Percentiles rank a stretch among this genome's conserved stretches.
Conservation (phyloP, 1,140 invertebrate genomes). For the Caerostris darwini region DNA sequence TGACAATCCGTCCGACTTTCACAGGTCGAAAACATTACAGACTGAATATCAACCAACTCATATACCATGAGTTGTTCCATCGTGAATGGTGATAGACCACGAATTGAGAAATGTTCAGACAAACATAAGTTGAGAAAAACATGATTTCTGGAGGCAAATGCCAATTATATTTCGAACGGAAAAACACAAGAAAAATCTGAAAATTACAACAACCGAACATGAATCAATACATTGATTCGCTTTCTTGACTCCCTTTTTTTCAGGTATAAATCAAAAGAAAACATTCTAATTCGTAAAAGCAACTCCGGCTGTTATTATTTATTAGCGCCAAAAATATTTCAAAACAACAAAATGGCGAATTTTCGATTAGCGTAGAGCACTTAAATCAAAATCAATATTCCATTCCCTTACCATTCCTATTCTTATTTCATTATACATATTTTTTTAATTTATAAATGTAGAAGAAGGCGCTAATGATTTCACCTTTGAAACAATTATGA, state of each 20-base stretch:
- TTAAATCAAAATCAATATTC: constrained; percentile 30
- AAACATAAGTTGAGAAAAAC: no score
- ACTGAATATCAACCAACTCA: no score
- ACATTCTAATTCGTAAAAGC: not conserved
- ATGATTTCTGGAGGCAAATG: no score
- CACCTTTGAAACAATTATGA: constrained; percentile 29
- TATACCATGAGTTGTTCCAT: no score
- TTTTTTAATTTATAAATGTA: not conserved
- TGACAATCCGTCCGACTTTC: no score
- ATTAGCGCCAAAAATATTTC: constrained; percentile 10
- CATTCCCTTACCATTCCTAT: not conserved
- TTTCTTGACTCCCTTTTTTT: not conserved
- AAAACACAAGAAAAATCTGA: no score
- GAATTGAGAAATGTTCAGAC: no score
- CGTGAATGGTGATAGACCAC: no score
- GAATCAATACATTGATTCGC: no score
- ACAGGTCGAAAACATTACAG: no score
- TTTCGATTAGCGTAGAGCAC: not conserved
- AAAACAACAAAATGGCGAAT: not conserved
- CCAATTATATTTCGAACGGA: no score
- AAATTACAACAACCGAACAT: no score
- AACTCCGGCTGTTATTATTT: not conserved
- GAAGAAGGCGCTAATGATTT: not conserved
- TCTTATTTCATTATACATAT: not conserved
- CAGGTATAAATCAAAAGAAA: not conserved